Base-by-base conservation (phyloP, 2,888 invertebrate genomes). In the Gortyna flavago region DNA sequence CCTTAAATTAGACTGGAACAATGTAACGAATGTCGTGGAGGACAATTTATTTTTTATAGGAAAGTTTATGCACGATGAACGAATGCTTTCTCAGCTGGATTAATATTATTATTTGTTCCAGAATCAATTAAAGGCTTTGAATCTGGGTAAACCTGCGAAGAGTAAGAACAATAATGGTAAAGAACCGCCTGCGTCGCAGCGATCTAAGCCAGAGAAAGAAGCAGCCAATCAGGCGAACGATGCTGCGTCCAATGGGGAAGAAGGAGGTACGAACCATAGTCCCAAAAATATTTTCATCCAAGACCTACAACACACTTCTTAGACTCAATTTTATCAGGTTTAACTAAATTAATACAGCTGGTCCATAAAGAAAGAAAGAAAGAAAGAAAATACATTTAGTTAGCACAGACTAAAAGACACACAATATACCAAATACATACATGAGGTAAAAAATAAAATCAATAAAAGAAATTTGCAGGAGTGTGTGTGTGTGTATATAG, bases 101-200 rank as follows among this genome's bases (percentile, higher is more conserved):
- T 48, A 25, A 25, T 57, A 6, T 18, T 6, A 29, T 8, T 59
- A n/a, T 71, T 68, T 57, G 13, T 81, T 93, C 21, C 92, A 96
- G 97, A 95, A 92, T 88, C 97, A 96, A 87, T 88, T 96, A 1
- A 97, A 95, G 89, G 95, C 95, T 0, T 81, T 95, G 16, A 97
- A 96, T 81, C 85, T 96, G 29, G 94, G 93, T 2, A 97, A 97
- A 80, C 88, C 90, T 0, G 81, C 89, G 9, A 96, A 96, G 78
- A 86, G 18, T 61, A 84, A 81, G 35, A 82, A 65, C 13, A 85
- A 41, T n/a, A 83, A 80, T 51, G 88, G 77, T 29, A 96, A 95
- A 87, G 83, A 95, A 16, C 79, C 92, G 1, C 93, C 94, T 0
- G 87, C 90, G 0, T 94, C 95, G 0, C 95, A 95, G 78, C 90